phyloP scores from a whole-genome alignment of 2,888 invertebrate species.

The Sarcophaga subvicina region DNA sequence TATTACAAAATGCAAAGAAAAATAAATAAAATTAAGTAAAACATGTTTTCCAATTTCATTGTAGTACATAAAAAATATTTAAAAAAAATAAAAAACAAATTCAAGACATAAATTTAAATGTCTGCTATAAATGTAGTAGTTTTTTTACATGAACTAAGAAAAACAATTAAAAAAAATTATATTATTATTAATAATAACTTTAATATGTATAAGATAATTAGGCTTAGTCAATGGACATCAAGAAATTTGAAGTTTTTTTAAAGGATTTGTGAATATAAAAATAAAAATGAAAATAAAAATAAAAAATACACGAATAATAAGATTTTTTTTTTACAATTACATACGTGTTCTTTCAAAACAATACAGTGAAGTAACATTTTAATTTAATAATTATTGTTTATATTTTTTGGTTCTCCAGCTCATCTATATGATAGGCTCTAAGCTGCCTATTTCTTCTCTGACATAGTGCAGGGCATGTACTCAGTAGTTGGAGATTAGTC shows the following conservation, averaged over 20 bases:
- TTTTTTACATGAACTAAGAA: conserved; percentile 49
- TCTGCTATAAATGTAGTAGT: conserved; percentile 48
- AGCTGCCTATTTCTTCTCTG: no score
- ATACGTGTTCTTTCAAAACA: no score
- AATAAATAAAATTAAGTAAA: conserved; percentile 10
- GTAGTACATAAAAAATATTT: conserved; percentile 27
- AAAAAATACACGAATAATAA: not conserved
- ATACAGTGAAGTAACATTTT: no score
- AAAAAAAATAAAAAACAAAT: not conserved
- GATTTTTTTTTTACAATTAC: not conserved
- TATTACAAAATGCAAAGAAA: not conserved
- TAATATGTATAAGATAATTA: conserved; percentile 13
- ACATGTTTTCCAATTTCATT: conserved; percentile 63
- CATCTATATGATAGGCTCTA: no score
- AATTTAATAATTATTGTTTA: no score
- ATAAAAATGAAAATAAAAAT: not conserved
- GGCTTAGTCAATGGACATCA: not conserved
- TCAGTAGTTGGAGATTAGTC: no score
- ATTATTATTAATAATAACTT: conserved; percentile 7
- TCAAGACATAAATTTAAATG: conserved; percentile 24
- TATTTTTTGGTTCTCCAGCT: no score
- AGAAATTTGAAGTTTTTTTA: not conserved
- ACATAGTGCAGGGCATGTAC: no score
- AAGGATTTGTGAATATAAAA: conserved; percentile 31
- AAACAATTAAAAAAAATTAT: not conserved